Conservation (phyloP, 2,888 invertebrate genomes). For the Halictus quadricinctus region DNA sequence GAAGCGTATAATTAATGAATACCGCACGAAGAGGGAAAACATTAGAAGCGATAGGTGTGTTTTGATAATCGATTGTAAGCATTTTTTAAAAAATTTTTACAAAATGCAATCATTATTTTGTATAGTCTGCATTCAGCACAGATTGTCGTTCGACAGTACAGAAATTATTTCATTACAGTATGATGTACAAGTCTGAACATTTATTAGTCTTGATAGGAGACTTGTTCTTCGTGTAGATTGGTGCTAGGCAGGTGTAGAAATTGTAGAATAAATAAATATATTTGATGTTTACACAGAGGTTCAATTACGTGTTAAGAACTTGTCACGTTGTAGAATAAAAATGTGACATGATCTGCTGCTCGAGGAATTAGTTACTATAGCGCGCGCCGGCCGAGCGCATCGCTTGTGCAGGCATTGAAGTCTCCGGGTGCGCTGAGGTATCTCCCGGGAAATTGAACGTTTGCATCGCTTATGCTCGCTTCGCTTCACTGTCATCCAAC, state of each 20-base stretch:
- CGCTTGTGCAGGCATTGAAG: constrained; percentile 30
- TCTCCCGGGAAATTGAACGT: neutral
- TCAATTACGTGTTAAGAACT: neutral
- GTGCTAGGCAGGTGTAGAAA: neutral
- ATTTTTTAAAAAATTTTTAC: no score
- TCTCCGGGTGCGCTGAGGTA: constrained; percentile 15
- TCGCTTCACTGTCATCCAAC: neutral
- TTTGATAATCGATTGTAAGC: no score
- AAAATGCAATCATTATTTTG: no score
- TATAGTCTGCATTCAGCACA: no score
- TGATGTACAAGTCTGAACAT: neutral
- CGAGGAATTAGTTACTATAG: neutral
- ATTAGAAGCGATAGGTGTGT: no score
- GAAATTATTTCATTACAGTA: no score
- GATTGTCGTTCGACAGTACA: no score
- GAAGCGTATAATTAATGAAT: no score
- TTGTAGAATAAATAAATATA: neutral
- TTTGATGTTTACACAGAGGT: neutral
- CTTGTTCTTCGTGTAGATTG: neutral
- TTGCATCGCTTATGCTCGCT: neutral
- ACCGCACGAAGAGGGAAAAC: no score
- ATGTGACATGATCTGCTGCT: neutral
- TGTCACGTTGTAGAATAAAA: neutral
- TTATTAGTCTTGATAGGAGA: neutral
- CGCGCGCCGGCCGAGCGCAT: constrained; percentile 3